Evolutionary conservation across 2,113 vertebrate genomes (phyloP).

Genomic region (Microtus richardsoni): DNA sequence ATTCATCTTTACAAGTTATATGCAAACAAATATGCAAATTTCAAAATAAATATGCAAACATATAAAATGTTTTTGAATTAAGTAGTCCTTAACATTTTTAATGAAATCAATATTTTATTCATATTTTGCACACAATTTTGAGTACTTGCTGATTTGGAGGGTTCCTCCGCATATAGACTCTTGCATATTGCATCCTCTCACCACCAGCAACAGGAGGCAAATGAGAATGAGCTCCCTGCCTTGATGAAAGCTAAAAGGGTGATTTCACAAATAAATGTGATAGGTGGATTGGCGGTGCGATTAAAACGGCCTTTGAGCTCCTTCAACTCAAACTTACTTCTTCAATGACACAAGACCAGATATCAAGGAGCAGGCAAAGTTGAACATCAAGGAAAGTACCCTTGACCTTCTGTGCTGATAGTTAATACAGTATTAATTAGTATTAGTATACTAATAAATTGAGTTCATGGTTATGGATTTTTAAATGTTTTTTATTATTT

Average conservation of each 20-base stretch:
- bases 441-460: background rate
- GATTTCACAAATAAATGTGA: slow-evolving; percentile 51
- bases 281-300: slow-evolving; percentile 39
- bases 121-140: slow-evolving; percentile 89
- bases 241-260: slow-evolving; percentile 31
- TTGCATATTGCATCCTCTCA: slow-evolving; percentile 70
- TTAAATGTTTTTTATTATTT: background rate
- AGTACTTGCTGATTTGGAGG: slow-evolving; percentile 85
- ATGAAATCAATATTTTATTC: slow-evolving; percentile 94
- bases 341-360: slow-evolving; percentile 27
- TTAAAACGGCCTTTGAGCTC: slow-evolving; percentile 32
- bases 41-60: slow-evolving; percentile 92
- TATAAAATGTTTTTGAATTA: slow-evolving; percentile 92
- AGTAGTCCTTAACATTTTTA: slow-evolving; percentile 93
- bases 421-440: too few relatives aligned
- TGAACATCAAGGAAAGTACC: background rate
- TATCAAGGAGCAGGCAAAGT: background rate
- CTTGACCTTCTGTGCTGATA: slow-evolving; percentile 16
- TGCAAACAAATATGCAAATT: slow-evolving; percentile 94
- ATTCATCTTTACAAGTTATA: slow-evolving; percentile 91
- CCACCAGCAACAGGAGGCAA: slow-evolving; percentile 69
- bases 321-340: background rate
- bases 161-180: slow-evolving; percentile 71
- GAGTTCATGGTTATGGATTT: background rate
- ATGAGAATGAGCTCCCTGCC: slow-evolving; percentile 46